Evolutionary conservation across 2,113 vertebrate genomes (phyloP), one percentile per base, ranked within the genome.

Genomic region (Ascaphus truei): DNA sequence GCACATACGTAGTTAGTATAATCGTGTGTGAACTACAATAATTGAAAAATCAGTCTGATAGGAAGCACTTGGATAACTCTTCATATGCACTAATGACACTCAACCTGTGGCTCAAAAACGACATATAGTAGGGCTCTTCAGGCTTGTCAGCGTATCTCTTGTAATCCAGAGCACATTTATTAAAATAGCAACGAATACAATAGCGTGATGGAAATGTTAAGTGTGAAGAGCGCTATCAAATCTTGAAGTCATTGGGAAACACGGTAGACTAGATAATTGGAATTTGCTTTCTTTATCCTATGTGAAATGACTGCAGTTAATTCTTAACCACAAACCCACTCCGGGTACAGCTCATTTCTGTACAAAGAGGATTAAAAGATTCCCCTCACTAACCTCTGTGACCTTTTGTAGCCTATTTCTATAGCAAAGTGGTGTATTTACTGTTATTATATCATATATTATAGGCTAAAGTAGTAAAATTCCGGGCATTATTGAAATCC

Each of bases 201-300:
- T 57, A 27, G 53, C 36, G 39, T 59, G 53, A 68, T 59, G 48
- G 41, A 68, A 68, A 48, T 68, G 65, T 68, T 41, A 68, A 68
- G 65, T 58, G 41, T 47, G 30, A 25, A 48, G 65, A 68, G 53
- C 57, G 65, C 62, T 55, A 47, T 68, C 52, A 68, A 15, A 55
- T 56, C 33, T 23, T 25, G 57, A n/a, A 41, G 37, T 45, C 36
- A 45, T 11, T 36, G 53, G 29, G 33, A 47, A 68, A 22, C 26
- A 58, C 15, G 22, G 53, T 48, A 12, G 10, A 47, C 56, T 50
- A 58, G 65, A 58, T 68, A 48, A 68, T 58, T 56, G 50, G 57
- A 66, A 56, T 57, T 20, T 30, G 18, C 5, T 22, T 13, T 33
- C 51, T n/a, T 45, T 34, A 45, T 27, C 53, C 29, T 48, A 36